phyloP scores from a whole-genome alignment of 2,888 invertebrate species.

The Caenorhabditis sulstoni region DNA sequence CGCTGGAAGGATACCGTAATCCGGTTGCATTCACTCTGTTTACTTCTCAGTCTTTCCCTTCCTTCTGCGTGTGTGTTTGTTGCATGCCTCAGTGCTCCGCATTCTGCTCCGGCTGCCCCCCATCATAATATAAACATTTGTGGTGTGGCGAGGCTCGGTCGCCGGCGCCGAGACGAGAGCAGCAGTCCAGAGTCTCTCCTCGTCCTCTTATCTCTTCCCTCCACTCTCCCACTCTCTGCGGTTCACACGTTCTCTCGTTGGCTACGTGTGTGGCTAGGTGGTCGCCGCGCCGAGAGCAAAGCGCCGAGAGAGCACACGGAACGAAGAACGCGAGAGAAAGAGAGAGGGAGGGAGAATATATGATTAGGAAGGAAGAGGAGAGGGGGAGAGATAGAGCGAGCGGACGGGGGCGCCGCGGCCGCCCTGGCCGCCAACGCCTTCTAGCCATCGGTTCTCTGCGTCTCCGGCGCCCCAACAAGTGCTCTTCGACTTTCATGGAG shows the following conservation, averaged over 20 bases:
- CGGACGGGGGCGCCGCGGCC: neutral
- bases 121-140: conserved; percentile 36
- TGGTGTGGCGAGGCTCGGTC: neutral
- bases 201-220: conserved; percentile 11
- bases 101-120: too few relatives aligned
- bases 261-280: conserved; percentile 48
- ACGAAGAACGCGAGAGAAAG: conserved; percentile 12
- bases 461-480: neutral
- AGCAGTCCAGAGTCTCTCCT: conserved; percentile 5
- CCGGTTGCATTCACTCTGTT: too few relatives aligned
- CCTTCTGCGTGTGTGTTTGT: too few relatives aligned
- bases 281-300: conserved; percentile 23
- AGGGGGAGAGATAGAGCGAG: too few relatives aligned
- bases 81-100: too few relatives aligned
- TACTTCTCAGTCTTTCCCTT: too few relatives aligned
- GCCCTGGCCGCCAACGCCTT: conserved; percentile 3
- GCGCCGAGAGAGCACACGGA: neutral
- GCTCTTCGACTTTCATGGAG: too few relatives aligned
- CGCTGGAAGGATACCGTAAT: neutral
- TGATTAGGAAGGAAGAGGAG: conserved; percentile 32
- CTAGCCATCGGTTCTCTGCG: neutral
- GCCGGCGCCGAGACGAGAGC: neutral
- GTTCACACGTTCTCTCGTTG: conserved; percentile 26
- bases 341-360: conserved; percentile 45
- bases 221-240: neutral